phyloP scores from a whole-genome alignment of 1,140 invertebrate genomes.

The Nasonia vitripennis region DNA sequence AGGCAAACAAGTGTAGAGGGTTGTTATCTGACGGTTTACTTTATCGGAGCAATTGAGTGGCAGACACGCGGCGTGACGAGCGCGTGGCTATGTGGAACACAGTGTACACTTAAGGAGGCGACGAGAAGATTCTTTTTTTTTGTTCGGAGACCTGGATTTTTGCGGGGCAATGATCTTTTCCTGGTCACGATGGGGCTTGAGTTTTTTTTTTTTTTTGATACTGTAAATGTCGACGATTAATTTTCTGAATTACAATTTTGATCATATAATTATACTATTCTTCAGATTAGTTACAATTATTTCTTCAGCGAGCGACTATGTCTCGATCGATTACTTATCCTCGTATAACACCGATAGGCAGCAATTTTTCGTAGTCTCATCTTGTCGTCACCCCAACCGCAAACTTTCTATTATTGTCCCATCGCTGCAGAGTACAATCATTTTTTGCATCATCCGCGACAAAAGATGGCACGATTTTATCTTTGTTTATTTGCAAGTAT shows the following conservation, averaged over 20 bases:
- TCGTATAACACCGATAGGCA: too few species aligned
- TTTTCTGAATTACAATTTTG: too few species aligned
- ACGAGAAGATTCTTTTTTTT: background rate
- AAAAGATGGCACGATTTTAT: background rate
- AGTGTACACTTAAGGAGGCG: too few species aligned
- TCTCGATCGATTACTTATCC: too few species aligned
- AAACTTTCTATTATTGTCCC: too few species aligned
- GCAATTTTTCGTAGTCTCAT: too few species aligned
- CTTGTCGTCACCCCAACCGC: too few species aligned
- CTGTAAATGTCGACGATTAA: too few species aligned
- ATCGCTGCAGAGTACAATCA: background rate
- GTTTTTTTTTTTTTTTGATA: background rate
- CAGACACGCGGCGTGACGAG: conserved; percentile 1
- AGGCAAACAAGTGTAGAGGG: background rate
- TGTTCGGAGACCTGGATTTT: background rate
- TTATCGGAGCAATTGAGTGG: background rate
- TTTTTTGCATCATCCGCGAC: background rate
- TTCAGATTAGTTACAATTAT: too few species aligned
- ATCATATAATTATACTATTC: too few species aligned
- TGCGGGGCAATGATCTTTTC: background rate
- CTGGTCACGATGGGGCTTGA: background rate
- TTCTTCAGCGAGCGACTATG: too few species aligned
- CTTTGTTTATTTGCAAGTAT: background rate
- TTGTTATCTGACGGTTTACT: background rate
- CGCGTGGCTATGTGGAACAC: background rate